phyloP scores from a whole-genome alignment of 2,113 vertebrate genomes.

The Aegithalos caudatus region DNA sequence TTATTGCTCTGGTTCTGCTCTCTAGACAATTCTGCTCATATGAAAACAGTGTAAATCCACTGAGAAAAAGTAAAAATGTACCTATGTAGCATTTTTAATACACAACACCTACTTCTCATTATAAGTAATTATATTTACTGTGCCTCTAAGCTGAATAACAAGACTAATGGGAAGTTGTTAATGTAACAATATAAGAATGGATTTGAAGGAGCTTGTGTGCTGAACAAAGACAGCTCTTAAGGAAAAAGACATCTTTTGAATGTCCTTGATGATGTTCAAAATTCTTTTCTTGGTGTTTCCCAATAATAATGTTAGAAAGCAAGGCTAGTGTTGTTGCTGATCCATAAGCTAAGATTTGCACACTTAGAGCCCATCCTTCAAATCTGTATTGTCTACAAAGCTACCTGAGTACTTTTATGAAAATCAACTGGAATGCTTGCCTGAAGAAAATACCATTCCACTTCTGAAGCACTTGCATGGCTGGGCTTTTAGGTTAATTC shows the following conservation, averaged over 20 bases:
- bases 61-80: background rate
- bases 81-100: constrained; percentile 53
- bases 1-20: constrained; percentile 9
- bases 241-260: background rate
- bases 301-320: constrained; percentile 29
- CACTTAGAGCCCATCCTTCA: constrained; percentile 32
- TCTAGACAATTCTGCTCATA: background rate
- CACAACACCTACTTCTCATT: background rate
- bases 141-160: constrained; percentile 29
- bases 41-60: background rate
- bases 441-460: background rate
- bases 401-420: background rate
- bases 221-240: background rate
- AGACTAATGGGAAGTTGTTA: background rate
- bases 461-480: constrained; percentile 25
- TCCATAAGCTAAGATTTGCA: constrained; percentile 58
- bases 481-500: constrained; percentile 42
- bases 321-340: background rate
- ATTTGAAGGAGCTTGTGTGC: background rate
- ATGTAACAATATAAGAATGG: background rate
- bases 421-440: background rate
- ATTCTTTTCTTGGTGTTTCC: background rate
- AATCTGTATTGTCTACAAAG: background rate
- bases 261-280: background rate
- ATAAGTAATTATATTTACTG: constrained; percentile 1